Percentiles rank a stretch among this genome's conserved stretches.
These are phyloP conservation scores for Chaetorhynchus papuensis DNA, from an alignment of 2,113 vertebrate genomes.

Conservation along the genomic window DNA sequence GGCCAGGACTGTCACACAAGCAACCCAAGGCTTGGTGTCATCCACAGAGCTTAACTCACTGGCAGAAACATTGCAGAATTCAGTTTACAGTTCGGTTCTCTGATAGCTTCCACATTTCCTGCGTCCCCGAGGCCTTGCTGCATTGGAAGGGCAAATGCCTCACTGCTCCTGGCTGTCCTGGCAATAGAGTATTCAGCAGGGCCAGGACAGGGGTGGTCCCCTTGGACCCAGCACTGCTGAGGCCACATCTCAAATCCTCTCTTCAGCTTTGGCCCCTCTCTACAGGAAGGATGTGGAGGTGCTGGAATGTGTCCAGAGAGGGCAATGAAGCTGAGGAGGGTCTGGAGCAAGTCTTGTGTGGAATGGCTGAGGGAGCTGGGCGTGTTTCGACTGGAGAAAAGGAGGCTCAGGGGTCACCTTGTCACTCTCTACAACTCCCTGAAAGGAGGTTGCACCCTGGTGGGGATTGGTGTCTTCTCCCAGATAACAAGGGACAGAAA, in stretches of 20 bases:
- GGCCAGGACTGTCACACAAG: background rate
- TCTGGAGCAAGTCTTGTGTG: background rate
- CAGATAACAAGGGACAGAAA: background rate
- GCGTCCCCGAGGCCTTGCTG: fast-evolving
- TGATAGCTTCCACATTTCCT: background rate
- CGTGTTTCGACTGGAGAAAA: background rate
- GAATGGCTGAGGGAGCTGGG: background rate
- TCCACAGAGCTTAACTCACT: background rate
- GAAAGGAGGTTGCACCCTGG: background rate
- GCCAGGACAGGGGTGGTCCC: background rate
- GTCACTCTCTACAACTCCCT: background rate
- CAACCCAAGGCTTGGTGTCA: background rate
- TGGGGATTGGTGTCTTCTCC: background rate
- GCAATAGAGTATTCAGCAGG: too few relatives aligned
- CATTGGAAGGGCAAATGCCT: background rate
- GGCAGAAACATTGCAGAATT: background rate
- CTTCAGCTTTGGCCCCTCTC: background rate
- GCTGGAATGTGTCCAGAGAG: background rate
- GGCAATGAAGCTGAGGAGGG: background rate
- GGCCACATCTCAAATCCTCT: background rate
- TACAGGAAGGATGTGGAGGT: background rate
- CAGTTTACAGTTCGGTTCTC: background rate
- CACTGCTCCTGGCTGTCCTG: background rate
- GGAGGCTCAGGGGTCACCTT: background rate
- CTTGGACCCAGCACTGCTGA: background rate